Conservation (phyloP, 2,888 invertebrate genomes). For the Seira musarum region DNA sequence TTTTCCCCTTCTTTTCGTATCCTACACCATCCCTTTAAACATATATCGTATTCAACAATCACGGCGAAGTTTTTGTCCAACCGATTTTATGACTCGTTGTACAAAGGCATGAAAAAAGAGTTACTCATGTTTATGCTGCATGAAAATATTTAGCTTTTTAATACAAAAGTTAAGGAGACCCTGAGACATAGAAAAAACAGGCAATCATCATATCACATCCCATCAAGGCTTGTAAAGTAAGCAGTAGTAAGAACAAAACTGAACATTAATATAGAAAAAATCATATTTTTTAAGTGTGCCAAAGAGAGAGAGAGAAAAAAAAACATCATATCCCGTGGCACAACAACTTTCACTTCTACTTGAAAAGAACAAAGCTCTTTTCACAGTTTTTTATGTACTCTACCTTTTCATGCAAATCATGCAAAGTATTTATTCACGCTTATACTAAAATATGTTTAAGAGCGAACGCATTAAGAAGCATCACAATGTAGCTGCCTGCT, state of each 20-base stretch:
- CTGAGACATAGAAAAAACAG: background rate
- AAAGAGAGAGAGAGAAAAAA: background rate
- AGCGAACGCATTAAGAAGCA: no score
- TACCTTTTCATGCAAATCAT: slow-evolving; percentile 10
- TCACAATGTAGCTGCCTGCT: no score
- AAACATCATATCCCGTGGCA: background rate
- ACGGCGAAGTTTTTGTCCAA: background rate
- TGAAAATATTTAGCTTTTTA: slow-evolving; percentile 20
- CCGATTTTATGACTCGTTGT: background rate
- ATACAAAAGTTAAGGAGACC: background rate
- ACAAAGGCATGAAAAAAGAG: background rate
- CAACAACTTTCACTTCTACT: slow-evolving; percentile 4
- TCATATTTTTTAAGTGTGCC: background rate
- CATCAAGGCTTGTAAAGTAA: slow-evolving; percentile 14
- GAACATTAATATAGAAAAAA: background rate
- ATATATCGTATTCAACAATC: background rate
- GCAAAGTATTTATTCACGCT: slow-evolving; percentile 1
- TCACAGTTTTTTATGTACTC: slow-evolving; percentile 4
- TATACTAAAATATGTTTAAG: background rate
- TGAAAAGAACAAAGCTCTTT: background rate
- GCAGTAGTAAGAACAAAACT: background rate
- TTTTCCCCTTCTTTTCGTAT: background rate
- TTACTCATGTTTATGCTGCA: slow-evolving; percentile 7
- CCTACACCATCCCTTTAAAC: no score
- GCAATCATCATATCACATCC: slow-evolving; percentile 20